Conservation (phyloP, 1,140 invertebrate genomes). For the Diabrotica undecimpunctata region DNA sequence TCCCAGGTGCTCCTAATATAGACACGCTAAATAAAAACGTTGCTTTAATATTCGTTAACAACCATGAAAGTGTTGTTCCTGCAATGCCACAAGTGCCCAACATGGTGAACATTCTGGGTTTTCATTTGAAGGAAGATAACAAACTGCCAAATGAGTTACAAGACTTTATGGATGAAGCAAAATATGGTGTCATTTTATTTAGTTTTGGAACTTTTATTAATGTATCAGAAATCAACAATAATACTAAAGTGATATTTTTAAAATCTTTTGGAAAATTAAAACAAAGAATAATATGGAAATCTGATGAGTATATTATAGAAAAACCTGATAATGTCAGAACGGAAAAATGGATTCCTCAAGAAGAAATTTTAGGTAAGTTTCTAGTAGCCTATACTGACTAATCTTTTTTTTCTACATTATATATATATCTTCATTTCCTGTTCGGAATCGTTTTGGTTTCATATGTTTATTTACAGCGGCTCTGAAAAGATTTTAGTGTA, state of each 20-base stretch:
- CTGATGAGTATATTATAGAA: constrained; percentile 55
- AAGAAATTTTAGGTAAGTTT: constrained; percentile 62
- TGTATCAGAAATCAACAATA: constrained; percentile 50
- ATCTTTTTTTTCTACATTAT: no score
- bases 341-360: constrained; percentile 67
- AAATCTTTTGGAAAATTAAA: constrained; percentile 39
- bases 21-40: constrained; percentile 50
- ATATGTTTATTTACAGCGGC: no score
- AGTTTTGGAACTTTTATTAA: constrained; percentile 52
- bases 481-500: no score
- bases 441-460: no score
- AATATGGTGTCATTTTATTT: constrained; percentile 55
- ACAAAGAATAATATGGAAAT: constrained; percentile 61
- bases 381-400: no score
- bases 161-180: constrained; percentile 50
- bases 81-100: constrained; percentile 54
- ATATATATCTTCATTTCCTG: no score
- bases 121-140: constrained; percentile 48
- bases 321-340: constrained; percentile 60
- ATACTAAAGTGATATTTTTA: constrained; percentile 38
- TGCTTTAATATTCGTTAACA: constrained; percentile 55
- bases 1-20: constrained; percentile 48
- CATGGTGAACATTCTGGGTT: constrained; percentile 53
- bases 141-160: constrained; percentile 48
- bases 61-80: constrained; percentile 54